phyloP scores from a whole-genome alignment of 2,888 invertebrate species.

The Incurvaria masculella region DNA sequence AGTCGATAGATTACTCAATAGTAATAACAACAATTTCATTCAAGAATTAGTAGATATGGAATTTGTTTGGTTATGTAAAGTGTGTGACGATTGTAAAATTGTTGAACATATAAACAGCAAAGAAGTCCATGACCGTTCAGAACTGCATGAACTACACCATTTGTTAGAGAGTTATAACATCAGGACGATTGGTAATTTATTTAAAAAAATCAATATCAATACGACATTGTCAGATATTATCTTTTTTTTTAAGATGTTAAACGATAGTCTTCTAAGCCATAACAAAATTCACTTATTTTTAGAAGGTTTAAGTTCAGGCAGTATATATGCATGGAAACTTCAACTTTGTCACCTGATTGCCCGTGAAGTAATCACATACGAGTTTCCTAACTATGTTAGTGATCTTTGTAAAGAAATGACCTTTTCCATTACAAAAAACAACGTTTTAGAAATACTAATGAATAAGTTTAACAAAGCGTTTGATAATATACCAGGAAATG shows the following conservation, averaged over 20 bases:
- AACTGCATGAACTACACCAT: not conserved
- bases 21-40: not conserved
- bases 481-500: too few species aligned
- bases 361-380: not conserved
- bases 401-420: too few species aligned
- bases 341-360: not conserved
- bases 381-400: not conserved
- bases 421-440: too few species aligned
- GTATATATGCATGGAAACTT: not conserved
- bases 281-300: not conserved
- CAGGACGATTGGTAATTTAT: not conserved
- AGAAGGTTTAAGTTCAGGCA: not conserved
- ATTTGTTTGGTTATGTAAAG: not conserved
- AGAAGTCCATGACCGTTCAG: not conserved
- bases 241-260: not conserved
- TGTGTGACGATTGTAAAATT: not conserved
- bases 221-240: not conserved
- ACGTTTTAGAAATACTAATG: too few species aligned
- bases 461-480: too few species aligned
- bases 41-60: not conserved
- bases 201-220: not conserved
- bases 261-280: not conserved
- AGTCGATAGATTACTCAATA: not conserved
- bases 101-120: not conserved
- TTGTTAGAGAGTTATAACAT: not conserved